Conservation (phyloP, 2,113 vertebrate genomes). For the Aythya baeri region DNA sequence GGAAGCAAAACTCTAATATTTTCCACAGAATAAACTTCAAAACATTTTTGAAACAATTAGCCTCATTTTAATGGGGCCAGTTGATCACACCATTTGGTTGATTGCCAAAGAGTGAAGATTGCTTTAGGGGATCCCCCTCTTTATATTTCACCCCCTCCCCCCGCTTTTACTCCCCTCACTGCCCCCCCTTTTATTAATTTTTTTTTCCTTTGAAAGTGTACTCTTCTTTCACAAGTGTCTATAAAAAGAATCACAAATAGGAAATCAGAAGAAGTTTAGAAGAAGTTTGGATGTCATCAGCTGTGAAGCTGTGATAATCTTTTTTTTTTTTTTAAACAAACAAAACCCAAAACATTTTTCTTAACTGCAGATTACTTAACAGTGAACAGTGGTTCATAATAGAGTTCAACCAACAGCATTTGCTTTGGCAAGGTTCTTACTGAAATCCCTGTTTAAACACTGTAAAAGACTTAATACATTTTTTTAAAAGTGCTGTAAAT, state of each 20-base stretch:
- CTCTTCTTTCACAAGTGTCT: neutral
- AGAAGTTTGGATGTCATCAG: neutral
- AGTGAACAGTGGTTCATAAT: neutral
- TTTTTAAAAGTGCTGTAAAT: neutral
- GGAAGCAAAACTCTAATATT: neutral
- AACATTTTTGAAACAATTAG: neutral
- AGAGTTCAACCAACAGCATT: neutral
- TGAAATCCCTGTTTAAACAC: constrained; percentile 18
- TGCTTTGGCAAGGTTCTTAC: neutral
- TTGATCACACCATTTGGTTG: neutral
- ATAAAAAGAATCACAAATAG: neutral
- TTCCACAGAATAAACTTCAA: neutral
- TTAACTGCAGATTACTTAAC: neutral
- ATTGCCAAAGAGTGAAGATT: neutral
- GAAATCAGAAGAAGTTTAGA: neutral
- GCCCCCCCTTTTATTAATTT: too few relatives aligned
- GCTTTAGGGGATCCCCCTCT: neutral
- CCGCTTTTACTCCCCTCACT: too few relatives aligned
- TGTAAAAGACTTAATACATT: neutral
- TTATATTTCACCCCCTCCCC: too few relatives aligned
- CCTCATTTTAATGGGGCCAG: neutral
- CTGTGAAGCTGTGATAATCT: neutral
- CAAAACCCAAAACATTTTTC: neutral
- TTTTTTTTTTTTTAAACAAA: neutral
- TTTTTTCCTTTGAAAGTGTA: neutral